These are phyloP conservation scores for Poecilobothrus nobilitatus DNA, from an alignment of 2,888 invertebrate species.

Conservation along the genomic window DNA sequence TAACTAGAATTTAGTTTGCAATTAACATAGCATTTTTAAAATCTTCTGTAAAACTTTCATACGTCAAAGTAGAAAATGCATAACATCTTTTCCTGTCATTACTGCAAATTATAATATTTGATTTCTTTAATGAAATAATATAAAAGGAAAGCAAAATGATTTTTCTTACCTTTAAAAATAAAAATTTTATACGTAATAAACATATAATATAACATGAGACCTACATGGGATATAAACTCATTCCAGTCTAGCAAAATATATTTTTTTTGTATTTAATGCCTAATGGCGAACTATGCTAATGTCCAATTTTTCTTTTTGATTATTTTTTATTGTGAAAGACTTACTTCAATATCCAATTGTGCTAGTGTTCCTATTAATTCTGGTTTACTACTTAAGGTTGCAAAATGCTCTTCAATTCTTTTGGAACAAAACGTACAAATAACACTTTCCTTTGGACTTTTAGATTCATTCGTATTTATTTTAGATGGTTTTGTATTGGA, in stretches of 20 bases:
- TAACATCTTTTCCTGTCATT: too few relatives aligned
- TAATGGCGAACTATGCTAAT: conserved; percentile 1
- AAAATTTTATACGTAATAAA: neutral
- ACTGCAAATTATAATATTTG: too few relatives aligned
- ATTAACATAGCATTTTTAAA: too few relatives aligned
- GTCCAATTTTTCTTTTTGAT: neutral
- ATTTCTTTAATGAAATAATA: neutral
- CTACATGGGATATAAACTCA: neutral
- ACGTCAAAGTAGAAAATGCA: too few relatives aligned
- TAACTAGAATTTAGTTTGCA: too few relatives aligned
- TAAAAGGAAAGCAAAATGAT: neutral
- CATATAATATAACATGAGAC: neutral
- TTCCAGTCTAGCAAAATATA: neutral
- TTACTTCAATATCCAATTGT: conserved; percentile 5
- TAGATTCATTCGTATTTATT: neutral
- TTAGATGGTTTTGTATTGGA: neutral
- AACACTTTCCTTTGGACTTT: neutral
- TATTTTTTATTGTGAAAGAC: neutral
- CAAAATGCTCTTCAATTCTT: neutral
- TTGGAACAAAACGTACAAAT: conserved; percentile 8
- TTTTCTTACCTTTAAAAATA: neutral
- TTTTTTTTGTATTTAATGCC: neutral
- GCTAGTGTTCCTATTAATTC: neutral
- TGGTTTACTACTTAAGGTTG: neutral
- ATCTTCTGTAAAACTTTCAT: too few relatives aligned